These are phyloP conservation scores for Daktulosphaira vitifoliae DNA, from an alignment of 1,140 invertebrate genomes.

Conservation along the genomic window DNA sequence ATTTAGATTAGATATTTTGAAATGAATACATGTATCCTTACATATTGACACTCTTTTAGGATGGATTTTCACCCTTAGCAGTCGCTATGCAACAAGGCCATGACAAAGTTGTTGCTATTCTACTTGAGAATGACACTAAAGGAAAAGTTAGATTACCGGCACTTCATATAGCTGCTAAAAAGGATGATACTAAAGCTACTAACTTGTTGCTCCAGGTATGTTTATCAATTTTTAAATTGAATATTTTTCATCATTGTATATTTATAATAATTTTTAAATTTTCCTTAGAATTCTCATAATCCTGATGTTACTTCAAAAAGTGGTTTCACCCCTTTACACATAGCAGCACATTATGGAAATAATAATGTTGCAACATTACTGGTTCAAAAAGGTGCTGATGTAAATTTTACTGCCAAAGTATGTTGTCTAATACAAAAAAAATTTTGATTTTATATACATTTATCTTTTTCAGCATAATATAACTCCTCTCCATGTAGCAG, in stretches of 20 bases:
- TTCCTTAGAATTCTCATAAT: conserved; percentile 83
- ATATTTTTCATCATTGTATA: too few relatives aligned
- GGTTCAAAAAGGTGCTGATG: conserved; percentile 84
- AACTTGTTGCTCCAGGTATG: conserved; percentile 72
- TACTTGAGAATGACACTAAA: conserved; percentile 88
- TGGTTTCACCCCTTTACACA: conserved; percentile 96
- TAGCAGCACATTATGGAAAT: conserved; percentile 97
- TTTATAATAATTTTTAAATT: conserved; percentile 32
- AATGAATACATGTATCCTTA: too few relatives aligned
- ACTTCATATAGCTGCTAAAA: conserved; percentile 98
- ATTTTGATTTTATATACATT: conserved; percentile 25
- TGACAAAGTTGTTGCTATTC: conserved; percentile 91
- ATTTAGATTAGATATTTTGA: too few relatives aligned
- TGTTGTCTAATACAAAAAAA: conserved; percentile 39
- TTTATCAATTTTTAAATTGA: not conserved
- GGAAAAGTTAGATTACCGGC: conserved; percentile 83
- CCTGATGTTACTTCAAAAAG: conserved; percentile 94
- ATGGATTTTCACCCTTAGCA: conserved; percentile 95
- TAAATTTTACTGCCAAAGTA: conserved; percentile 91
- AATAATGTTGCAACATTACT: conserved; percentile 86
- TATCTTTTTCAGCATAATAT: conserved; percentile 62
- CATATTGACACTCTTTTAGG: conserved; percentile 57
- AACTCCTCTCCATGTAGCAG: conserved; percentile 85
- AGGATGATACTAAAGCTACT: conserved; percentile 95
- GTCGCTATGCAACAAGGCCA: conserved; percentile 99